Base-by-base conservation (phyloP, 1,140 invertebrate genomes). In the Palaemon carinicauda region DNA sequence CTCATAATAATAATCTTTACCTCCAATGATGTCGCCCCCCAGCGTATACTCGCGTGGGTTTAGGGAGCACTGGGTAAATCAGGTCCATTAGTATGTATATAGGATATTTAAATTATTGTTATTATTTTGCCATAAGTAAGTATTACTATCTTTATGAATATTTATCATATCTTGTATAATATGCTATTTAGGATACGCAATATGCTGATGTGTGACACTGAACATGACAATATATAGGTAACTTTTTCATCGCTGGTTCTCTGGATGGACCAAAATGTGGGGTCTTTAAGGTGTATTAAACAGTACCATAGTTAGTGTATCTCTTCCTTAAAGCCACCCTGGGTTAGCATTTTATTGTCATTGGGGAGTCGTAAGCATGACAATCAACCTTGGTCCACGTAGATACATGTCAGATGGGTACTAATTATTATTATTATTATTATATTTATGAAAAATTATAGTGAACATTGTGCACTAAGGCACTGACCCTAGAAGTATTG, bases 91-190 rank as follows among this genome's bases (percentile, higher is more conserved):
- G 84, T 86, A 80, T 86, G 84, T 86, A 86, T 86, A 86, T 86
- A 86, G 84, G 84, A 86, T 80, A 80, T 86, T 86, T 86, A 86
- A 86, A 86, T 86, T 86, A 86, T 86, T 86, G 84, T 86, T 86
- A 86, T 86, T 86, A 86, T 86, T 86, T 86, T 86, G 84, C 84
- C 84, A 86, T 86, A 86, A 86, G 84, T 77, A 85, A 86, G 84
- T 86, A 86, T 86, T 86, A 86, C 84, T 86, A 80, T 80, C 84
- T 86, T 73, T 86, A 86, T 79, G 80, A 56, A 86, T 80, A 86
- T 86, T 86, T 86, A 86, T 86, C 84, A 80, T 86, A 79, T 77
- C 82, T 83, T 86, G 84, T 86, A 86, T 80, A 71, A 86, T 86
- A 86, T 86, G 77, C 84, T 86, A 86, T 86, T 86, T 86, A 86